phyloP scores from a whole-genome alignment of 2,113 vertebrate genomes.

The Mus musculus region GRCm39 chr3:104508501-104509000 shows the following conservation, averaged over 20 bases:
- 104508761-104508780: background rate
- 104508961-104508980: background rate
- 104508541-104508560: background rate
- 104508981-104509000: conserved; percentile 11
- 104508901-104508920: background rate
- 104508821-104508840: background rate
- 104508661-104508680: background rate
- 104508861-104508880: background rate
- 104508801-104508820: background rate
- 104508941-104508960: background rate
- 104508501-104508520: background rate
- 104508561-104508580: background rate
- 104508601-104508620: background rate
- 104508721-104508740: conserved; percentile 5
- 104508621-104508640: background rate
- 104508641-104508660: background rate
- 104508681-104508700: background rate
- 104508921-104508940: background rate
- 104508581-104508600: background rate
- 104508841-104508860: background rate
- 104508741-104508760: conserved; percentile 27
- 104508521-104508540: background rate
- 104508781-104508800: conserved; percentile 15
- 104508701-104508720: background rate
- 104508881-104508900: background rate